Base-by-base conservation (phyloP, 2,113 vertebrate genomes). In the Takifugu flavidus region DNA sequence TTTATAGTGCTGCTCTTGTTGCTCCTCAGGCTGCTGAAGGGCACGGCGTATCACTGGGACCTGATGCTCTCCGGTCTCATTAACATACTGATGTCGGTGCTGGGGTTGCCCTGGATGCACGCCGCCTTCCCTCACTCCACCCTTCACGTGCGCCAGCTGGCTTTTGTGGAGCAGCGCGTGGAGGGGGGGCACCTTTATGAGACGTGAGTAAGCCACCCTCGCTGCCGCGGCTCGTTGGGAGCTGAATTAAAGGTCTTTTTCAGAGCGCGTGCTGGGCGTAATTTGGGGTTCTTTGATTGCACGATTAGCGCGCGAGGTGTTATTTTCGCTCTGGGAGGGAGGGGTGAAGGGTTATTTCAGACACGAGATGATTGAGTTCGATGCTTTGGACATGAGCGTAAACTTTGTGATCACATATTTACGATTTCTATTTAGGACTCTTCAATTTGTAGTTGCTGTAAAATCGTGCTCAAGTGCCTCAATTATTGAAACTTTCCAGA, bases 31-130 rank as follows among this genome's bases (percentile, higher is more conserved):
- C 78, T 98, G 84, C 90, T 95, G 78, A 99, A 99, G 79, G 97
- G 97, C 54, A 98, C 96, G 0, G 95, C 95, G 25, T 99, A 99
- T 77, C 97, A 98, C 92, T 99, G 97, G 97, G 97, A 98, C 88
- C 94, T 99, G 67, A 94, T 98, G 78, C 93, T 99, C 0, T 90
- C 96, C 0, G 97, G 96, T 0, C 83, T 99, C 72, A 98, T 98
- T 75, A 99, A 98, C 90, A 94, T 91, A 0, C 94, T 94, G 64
- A 91, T 98, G 77, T 99, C 97, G 0, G 82, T 98, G 27, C 93
- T 98, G 0, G 96, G 97, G 52, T 87, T 99, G 75, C 97, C 97
- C 0, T 99, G 97, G 97, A 95, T 99, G 90, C 96, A 99, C 0
- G 96, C 97, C 0, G 96, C 97, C 39, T 98, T 97, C 83, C 97